Conservation (phyloP, 2,113 vertebrate species). For the Eptesicus fuscus region DNA sequence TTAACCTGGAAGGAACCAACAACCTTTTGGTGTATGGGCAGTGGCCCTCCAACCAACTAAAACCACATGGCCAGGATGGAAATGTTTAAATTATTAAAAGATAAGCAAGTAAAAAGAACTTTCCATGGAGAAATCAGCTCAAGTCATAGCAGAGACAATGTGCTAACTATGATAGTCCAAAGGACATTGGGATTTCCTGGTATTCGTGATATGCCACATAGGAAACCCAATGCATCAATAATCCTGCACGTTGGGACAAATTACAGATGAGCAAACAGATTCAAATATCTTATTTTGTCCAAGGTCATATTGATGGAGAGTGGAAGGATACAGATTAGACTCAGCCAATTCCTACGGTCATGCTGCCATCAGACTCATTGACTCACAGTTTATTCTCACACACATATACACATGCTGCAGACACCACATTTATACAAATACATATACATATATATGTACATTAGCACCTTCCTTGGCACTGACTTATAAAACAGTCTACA, state of each 20-base stretch:
- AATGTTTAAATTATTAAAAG: background rate
- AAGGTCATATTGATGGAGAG: background rate
- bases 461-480: background rate
- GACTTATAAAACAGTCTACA: background rate
- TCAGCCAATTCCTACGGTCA: background rate
- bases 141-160: background rate
- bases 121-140: background rate
- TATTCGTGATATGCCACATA: background rate
- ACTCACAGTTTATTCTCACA: background rate
- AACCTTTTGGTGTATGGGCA: background rate
- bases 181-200: background rate
- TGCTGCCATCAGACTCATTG: background rate
- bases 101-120: background rate
- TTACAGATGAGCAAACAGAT: background rate
- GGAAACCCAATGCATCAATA: background rate
- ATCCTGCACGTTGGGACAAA: background rate
- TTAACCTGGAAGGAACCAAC: background rate
- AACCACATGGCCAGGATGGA: background rate
- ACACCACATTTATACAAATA: background rate
- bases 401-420: background rate
- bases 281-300: background rate
- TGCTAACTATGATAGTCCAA: background rate
- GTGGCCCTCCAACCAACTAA: background rate
- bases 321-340: background rate
- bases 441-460: background rate